Conservation (phyloP, 2,888 invertebrate species). For the Charanyca ferruginea region DNA sequence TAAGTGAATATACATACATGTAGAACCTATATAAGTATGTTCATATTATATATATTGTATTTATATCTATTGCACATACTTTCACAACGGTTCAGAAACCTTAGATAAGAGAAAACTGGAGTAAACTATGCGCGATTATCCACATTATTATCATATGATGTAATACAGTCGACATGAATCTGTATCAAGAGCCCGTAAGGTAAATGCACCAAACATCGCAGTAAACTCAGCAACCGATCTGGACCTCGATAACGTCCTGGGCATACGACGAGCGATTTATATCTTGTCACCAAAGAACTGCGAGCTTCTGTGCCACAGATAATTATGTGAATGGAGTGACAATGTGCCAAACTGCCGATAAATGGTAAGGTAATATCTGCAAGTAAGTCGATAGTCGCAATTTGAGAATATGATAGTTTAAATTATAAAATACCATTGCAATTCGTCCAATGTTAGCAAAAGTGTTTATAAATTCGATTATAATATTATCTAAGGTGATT, state of each 20-base stretch:
- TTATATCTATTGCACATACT: conserved; percentile 6
- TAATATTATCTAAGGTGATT: too few relatives aligned
- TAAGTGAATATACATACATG: neutral
- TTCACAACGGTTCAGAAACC: conserved; percentile 35
- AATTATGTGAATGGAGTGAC: conserved; percentile 21
- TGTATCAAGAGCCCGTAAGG: conserved; percentile 54
- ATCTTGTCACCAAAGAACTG: conserved; percentile 63
- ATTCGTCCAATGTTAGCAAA: too few relatives aligned
- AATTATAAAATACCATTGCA: too few relatives aligned
- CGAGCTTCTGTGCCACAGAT: conserved; percentile 23
- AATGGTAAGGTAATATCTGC: neutral
- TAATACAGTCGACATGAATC: conserved; percentile 49
- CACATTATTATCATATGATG: conserved; percentile 48
- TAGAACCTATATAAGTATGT: neutral
- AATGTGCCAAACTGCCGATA: neutral
- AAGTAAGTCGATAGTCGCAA: neutral
- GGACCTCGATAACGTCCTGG: conserved; percentile 60
- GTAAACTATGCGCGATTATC: conserved; percentile 49
- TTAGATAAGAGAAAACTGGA: conserved; percentile 45
- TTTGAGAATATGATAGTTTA: too few relatives aligned
- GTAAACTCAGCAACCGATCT: conserved; percentile 67
- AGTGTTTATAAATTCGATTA: too few relatives aligned
- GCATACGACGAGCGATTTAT: conserved; percentile 57
- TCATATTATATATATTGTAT: neutral
- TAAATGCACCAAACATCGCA: conserved; percentile 60